Evolutionary conservation across 2,113 vertebrate genomes (phyloP), one percentile per base, ranked within the genome.

Genomic region (Drymodes brunneopygia): DNA sequence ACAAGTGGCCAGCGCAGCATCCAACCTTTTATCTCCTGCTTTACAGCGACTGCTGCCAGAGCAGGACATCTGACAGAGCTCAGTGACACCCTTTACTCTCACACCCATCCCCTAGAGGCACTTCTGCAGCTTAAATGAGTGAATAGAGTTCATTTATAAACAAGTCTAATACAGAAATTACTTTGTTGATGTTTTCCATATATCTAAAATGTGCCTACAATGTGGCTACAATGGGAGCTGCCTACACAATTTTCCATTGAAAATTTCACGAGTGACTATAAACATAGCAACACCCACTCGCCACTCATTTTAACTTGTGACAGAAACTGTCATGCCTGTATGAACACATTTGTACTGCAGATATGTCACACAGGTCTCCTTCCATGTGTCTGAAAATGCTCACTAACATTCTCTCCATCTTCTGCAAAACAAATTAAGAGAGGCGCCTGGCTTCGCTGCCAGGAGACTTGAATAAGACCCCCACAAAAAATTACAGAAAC

Each of bases 161-260:
- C 86, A 94, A 84, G 60, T 29, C 71, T 71, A 95, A 96, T 79
- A 92, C 90, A 7, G 8, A 90, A 93, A 93, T 93, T 51, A 83
- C 82, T 96, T 93, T 97, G 92, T 96, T 97, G 92, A 92, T 96
- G 82, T 90, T 97, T 96, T 93, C 79, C 82, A 86, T 93, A 92
- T 95, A 86, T 92, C 69, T 90, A 56, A 88, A 96, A 93, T 81
- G 86, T 84, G 91, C 90, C 90, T 75, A 77, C 62, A 67, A 28
- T 67, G 83, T 60, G 51, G 94, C 92, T 95, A 96, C 92, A 97
- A 96, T 95, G 93, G 95, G 75, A 97, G 92, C 94, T 93, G 95
- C 96, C 95, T 93, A 96, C 94, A 94, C 79, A 44, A 86, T 86
- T 97, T 96, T 96, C 94, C 95, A 97, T 96, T 97, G 96, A 97